Base-by-base conservation (phyloP, 2,113 vertebrate species). In the Phainopepla nitens region DNA sequence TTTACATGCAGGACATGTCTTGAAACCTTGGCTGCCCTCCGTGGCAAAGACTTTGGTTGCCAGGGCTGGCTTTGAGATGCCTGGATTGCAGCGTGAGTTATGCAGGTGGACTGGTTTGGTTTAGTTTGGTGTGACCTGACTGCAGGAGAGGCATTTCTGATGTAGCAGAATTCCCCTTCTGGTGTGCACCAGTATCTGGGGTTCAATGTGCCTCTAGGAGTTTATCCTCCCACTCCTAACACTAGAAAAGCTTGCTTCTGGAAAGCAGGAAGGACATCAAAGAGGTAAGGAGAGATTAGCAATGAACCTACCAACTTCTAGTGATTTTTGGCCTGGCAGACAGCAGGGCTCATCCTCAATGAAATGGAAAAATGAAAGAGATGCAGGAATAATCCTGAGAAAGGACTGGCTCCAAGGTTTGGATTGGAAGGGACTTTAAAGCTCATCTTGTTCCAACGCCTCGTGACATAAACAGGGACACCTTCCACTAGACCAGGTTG, bases 51-150 rank as follows among this genome's bases (percentile, higher is more conserved):
- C 36, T 23, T 39, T 28, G 25, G 15, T 21, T 62, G 69, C 54
- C 17, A 70, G 42, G 42, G 33, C 24, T 58, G 44, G 57, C 7
- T 22, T 17, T 42, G 71, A 11, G 39, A 12, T 25, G 3, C 13
- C 23, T 58, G 24, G 24, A 50, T 22, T 1, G 10, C 2, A 6
- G 35, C 45, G n/a, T 0, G 1, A 82, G 47, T 33, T 65, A 8
- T 0, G 0, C 27, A 33, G 9, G 1, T 19, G 53, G 29, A 3
- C 21, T n/a, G 33, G 29, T 80, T 76, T 11, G 13, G 24, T 47
- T 83, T 6, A 3, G 33, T 15, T n/a, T n/a, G n/a, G n/a, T n/a
- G n/a, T n/a, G n/a, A n/a, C n/a, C 42, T 78, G 69, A 19, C 65
- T 35, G 45, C 28, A 16, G 31, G 35, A 82, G 23, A 50, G 27